A percentile compares a stretch with the other conserved stretches of the same genome.
Conservation (phyloP, 2,888 invertebrate genomes). For the Epinotia brunnichana region DNA sequence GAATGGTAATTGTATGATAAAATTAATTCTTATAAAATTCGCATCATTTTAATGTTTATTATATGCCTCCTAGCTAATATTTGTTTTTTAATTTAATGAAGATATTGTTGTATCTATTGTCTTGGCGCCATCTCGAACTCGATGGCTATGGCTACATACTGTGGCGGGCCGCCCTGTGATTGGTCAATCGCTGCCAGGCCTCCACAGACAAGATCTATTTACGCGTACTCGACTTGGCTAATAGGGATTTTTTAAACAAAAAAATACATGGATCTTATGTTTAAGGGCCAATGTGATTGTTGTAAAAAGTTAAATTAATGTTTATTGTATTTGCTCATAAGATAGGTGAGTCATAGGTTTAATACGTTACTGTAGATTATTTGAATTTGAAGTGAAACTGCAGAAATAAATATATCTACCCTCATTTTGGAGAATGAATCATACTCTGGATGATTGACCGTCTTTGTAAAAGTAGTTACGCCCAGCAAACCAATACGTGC, state of each 20-base stretch:
- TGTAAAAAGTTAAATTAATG: neutral
- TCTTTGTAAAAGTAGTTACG: slow-evolving; percentile 54
- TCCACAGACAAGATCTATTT: slow-evolving; percentile 49
- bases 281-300: neutral
- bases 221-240: neutral
- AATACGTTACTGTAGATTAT: slow-evolving; percentile 14
- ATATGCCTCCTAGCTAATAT: neutral
- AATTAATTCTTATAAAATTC: neutral
- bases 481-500: slow-evolving; percentile 61
- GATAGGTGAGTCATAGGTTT: slow-evolving; percentile 2
- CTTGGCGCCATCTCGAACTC: slow-evolving; percentile 62
- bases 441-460: slow-evolving; percentile 16
- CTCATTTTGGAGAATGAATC: slow-evolving; percentile 45
- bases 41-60: too few relatives aligned
- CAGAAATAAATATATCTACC: slow-evolving; percentile 52
- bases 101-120: neutral
- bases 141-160: slow-evolving; percentile 56
- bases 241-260: neutral
- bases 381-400: slow-evolving; percentile 27
- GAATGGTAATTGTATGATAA: neutral
- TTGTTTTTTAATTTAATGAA: neutral
- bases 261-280: neutral
- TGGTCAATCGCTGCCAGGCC: slow-evolving; percentile 64
- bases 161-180: slow-evolving; percentile 59
- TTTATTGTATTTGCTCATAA: too few relatives aligned